Conservation (phyloP, 2,113 vertebrate species). For the Halcyon senegalensis region DNA sequence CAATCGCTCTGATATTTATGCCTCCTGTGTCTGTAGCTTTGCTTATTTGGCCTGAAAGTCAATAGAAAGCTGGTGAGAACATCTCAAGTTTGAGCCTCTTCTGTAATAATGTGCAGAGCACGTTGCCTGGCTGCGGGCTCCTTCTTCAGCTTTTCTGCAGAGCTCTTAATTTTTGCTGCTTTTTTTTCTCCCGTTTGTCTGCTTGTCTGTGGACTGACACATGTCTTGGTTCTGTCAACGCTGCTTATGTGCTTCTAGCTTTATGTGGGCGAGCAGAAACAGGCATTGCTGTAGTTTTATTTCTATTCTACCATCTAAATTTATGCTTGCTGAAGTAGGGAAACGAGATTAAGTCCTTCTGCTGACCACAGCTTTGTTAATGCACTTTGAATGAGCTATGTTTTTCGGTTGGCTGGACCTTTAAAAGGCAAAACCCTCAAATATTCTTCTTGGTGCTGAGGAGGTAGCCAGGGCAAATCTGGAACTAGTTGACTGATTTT, state of each 20-base stretch:
- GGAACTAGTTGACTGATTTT: not conserved
- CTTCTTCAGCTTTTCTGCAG: not conserved
- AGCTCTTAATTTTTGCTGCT: not conserved
- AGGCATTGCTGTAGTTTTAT: not conserved
- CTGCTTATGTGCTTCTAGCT: not conserved
- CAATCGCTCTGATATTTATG: not conserved
- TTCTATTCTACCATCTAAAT: not conserved
- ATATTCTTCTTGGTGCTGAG: not conserved
- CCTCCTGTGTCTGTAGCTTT: not conserved
- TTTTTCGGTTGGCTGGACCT: not conserved
- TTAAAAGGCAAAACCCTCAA: not conserved
- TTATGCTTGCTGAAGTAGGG: not conserved
- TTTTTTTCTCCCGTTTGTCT: not conserved
- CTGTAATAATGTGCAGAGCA: not conserved
- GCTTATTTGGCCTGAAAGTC: not conserved
- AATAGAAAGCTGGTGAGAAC: not conserved
- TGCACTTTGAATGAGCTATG: not conserved
- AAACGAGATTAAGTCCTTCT: not conserved
- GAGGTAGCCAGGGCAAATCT: not conserved
- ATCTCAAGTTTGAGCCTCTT: not conserved
- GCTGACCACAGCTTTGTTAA: not conserved
- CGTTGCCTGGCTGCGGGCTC: not conserved
- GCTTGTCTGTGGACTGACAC: not conserved
- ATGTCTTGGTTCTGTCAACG: accelerated
- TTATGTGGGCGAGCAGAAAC: not conserved